Evolutionary conservation across 2,797 vertebrate species (phyloP).

Genomic region (Gadopsis marmoratus): DNA sequence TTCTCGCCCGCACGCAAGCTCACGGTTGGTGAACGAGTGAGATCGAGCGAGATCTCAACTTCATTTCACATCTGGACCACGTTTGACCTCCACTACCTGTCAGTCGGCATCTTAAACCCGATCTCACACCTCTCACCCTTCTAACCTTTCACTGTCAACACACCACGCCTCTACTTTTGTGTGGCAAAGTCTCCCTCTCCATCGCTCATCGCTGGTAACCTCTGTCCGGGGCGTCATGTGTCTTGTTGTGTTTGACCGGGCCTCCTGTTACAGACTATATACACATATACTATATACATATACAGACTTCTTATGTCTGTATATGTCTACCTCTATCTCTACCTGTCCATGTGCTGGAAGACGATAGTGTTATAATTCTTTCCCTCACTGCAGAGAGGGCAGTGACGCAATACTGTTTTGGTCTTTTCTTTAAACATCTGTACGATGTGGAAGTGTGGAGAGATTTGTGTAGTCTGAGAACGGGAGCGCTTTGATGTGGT

Average conservation of each 20-base stretch:
- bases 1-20: background rate
- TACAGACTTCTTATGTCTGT: constrained; percentile 49
- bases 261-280: constrained; percentile 39
- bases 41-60: constrained; percentile 21
- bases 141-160: constrained; percentile 76
- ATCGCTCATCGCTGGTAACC: constrained; percentile 11
- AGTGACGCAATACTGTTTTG: constrained; percentile 29
- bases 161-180: constrained; percentile 52
- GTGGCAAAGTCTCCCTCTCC: constrained; percentile 26
- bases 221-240: constrained; percentile 5
- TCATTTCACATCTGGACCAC: constrained; percentile 50
- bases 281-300: no score
- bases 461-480: constrained; percentile 8
- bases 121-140: constrained; percentile 68
- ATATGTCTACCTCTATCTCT: background rate
- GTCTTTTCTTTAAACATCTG: constrained; percentile 18
- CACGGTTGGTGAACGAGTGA: background rate
- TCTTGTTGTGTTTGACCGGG: constrained; percentile 52
- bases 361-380: constrained; percentile 55
- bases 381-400: background rate
- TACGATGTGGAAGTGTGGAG: constrained; percentile 7
- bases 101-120: constrained; percentile 2
- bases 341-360: constrained; percentile 43
- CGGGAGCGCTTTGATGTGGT: background rate
- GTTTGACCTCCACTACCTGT: constrained; percentile 34